Evolutionary conservation across 2,797 vertebrate species (phyloP).

Genomic region (Sus cebifrons): DNA sequence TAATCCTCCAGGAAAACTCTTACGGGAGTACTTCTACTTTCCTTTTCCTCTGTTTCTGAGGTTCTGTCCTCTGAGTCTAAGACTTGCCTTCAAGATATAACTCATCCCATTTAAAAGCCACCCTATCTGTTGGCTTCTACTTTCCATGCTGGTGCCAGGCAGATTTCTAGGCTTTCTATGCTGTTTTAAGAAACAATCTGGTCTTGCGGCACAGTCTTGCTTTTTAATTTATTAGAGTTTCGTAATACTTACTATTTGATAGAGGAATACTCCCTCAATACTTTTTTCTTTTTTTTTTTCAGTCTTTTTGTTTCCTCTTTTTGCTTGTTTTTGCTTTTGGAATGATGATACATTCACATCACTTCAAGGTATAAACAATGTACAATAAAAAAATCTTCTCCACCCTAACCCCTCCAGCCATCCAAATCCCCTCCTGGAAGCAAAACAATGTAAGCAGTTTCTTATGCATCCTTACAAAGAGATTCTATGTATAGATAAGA

Average conservation of each 20-base stretch:
- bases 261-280: neutral
- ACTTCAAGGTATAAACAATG: neutral
- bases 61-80: neutral
- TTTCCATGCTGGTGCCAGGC: too few species aligned
- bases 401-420: neutral
- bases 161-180: neutral
- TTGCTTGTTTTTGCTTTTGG: slow-evolving; percentile 29
- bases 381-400: neutral
- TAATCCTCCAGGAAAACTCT: neutral
- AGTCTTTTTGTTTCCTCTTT: neutral
- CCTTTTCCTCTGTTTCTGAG: neutral
- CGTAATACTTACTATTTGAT: neutral
- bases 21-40: neutral
- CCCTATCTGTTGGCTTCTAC: neutral
- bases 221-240: neutral
- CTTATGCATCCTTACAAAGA: neutral
- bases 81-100: neutral
- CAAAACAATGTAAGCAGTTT: neutral
- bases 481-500: neutral
- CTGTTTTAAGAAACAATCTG: neutral
- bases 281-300: neutral
- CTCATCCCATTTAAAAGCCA: neutral
- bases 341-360: neutral
- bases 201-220: neutral
- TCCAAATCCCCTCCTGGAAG: neutral